Evolutionary conservation across 2,113 vertebrate genomes (phyloP).

Genomic region (Pyxicephalus adspersus): DNA sequence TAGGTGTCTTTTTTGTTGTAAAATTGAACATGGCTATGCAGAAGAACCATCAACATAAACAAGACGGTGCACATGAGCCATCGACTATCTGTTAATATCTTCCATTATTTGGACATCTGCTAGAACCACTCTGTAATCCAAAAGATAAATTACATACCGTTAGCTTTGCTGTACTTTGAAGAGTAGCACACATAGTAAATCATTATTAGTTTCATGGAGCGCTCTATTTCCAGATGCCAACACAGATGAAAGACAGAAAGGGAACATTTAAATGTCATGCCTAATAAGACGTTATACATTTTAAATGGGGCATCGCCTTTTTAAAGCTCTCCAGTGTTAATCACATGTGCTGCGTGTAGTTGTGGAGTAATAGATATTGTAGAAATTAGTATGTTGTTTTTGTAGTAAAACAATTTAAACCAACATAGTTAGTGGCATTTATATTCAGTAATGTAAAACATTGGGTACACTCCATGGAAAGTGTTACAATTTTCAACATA

Average conservation of each 20-base stretch:
- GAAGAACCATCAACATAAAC: conserved; percentile 13
- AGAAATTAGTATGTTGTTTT: too few species aligned
- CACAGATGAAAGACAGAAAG: conserved; percentile 36
- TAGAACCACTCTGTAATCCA: conserved; percentile 33
- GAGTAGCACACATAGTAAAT: conserved; percentile 36
- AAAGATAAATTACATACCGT: conserved; percentile 39
- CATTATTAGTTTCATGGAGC: conserved; percentile 44
- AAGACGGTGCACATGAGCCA: conserved; percentile 21
- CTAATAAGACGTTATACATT: conserved; percentile 2
- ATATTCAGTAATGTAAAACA: too few species aligned
- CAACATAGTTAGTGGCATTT: too few species aligned
- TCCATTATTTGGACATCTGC: conserved; percentile 48
- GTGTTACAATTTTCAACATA: too few species aligned
- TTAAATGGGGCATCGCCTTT: neutral
- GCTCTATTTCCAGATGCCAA: conserved; percentile 44
- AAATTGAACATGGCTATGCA: conserved; percentile 12
- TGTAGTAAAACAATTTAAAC: too few species aligned
- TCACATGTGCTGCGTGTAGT: neutral
- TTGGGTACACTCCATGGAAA: too few species aligned
- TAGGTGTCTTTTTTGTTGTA: too few species aligned
- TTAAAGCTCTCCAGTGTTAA: neutral
- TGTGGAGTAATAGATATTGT: too few species aligned
- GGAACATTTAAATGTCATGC: conserved; percentile 26
- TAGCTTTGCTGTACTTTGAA: conserved; percentile 37
- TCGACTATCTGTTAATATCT: conserved; percentile 29